Evolutionary conservation across 2,888 invertebrate species (phyloP).

Genomic region (Acleris sparsana): DNA sequence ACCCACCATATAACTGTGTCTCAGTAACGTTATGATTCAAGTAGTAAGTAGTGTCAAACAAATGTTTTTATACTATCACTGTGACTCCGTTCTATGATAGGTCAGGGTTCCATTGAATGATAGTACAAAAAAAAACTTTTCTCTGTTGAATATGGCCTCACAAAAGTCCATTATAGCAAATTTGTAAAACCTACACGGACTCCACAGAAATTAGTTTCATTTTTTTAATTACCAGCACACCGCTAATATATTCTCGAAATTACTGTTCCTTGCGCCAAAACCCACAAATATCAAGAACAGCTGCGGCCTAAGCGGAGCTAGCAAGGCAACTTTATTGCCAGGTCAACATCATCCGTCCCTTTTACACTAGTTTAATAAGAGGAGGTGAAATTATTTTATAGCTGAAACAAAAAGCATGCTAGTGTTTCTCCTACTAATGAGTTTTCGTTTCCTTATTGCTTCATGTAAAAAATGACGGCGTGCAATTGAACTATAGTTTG

Average conservation of each 20-base stretch:
- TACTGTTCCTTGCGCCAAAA: slow-evolving; percentile 14
- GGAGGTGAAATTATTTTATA: neutral
- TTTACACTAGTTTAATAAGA: neutral
- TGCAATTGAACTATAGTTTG: neutral
- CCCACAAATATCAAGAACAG: slow-evolving; percentile 18
- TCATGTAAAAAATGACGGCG: slow-evolving; percentile 7
- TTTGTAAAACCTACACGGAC: too few relatives aligned
- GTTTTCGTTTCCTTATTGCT: slow-evolving; percentile 11
- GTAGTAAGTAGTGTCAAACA: too few relatives aligned
- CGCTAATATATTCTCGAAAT: neutral
- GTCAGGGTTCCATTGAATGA: too few relatives aligned
- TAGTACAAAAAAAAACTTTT: too few relatives aligned
- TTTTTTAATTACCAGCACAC: slow-evolving; percentile 4
- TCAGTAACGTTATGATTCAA: too few relatives aligned
- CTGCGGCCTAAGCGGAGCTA: slow-evolving; percentile 10
- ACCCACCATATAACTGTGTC: too few relatives aligned
- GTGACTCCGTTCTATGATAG: too few relatives aligned
- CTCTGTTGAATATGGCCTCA: too few relatives aligned
- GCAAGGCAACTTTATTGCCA: neutral
- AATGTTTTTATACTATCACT: too few relatives aligned
- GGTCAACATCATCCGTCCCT: neutral
- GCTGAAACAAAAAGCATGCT: slow-evolving; percentile 1
- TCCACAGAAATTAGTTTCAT: neutral
- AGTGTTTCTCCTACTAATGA: slow-evolving; percentile 21
- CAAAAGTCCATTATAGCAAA: too few relatives aligned